These are phyloP conservation scores for Melanostigma gelatinosum DNA, from an alignment of 2,113 vertebrate species.

Conservation along the genomic window DNA sequence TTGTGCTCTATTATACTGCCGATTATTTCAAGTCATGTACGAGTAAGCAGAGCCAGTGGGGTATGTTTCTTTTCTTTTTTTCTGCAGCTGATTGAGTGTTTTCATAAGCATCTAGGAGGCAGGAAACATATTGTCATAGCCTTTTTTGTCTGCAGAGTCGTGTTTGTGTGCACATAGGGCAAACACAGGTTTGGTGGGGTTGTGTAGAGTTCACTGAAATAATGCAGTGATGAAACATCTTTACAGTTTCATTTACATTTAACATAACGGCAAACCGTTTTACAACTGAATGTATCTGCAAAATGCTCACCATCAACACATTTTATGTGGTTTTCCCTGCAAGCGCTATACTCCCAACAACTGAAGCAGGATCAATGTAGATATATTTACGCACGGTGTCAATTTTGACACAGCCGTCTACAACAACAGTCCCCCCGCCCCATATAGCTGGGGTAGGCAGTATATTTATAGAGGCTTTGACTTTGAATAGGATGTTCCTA, in stretches of 20 bases:
- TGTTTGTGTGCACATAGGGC: constrained; percentile 9
- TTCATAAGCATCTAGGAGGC: constrained; percentile 63
- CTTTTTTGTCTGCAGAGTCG: constrained; percentile 40
- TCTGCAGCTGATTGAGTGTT: constrained; percentile 59
- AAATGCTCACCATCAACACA: background rate
- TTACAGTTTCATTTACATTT: background rate
- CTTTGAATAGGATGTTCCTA: background rate
- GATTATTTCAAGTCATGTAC: constrained; percentile 63
- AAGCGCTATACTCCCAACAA: background rate
- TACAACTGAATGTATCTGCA: background rate
- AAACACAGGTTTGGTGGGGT: background rate
- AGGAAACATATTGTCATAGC: constrained; percentile 30
- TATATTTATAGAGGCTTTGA: too few relatives aligned
- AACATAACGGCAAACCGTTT: background rate
- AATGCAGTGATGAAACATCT: constrained; percentile 4
- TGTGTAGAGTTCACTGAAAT: background rate
- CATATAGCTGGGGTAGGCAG: too few relatives aligned
- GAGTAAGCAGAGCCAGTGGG: constrained; percentile 37
- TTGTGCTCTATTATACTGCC: constrained; percentile 62
- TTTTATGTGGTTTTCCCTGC: background rate
- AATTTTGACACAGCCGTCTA: background rate
- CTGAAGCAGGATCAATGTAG: background rate
- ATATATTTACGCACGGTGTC: background rate
- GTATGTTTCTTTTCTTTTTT: constrained; percentile 33
- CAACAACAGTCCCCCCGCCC: background rate